phyloP scores from a whole-genome alignment of 2,888 invertebrate genomes.

The Andrena trimmerana region DNA sequence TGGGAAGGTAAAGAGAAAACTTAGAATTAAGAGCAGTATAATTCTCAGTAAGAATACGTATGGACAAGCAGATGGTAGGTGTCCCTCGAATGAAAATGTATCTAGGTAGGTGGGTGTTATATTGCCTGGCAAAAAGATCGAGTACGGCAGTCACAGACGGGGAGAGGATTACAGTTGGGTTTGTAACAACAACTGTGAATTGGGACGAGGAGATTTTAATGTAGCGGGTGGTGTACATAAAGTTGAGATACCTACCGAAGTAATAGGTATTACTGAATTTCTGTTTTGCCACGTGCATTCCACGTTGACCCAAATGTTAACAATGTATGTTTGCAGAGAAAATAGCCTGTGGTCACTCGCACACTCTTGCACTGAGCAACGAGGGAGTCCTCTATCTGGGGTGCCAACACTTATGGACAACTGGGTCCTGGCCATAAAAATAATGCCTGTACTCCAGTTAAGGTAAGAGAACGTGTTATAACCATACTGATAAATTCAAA shows the following conservation, averaged over 20 bases:
- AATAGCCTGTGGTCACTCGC: constrained; percentile 87
- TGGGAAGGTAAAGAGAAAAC: constrained; percentile 85
- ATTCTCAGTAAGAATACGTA: constrained; percentile 67
- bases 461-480: constrained; percentile 84
- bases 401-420: constrained; percentile 88
- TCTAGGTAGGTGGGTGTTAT: constrained; percentile 84
- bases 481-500: background rate
- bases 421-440: constrained; percentile 86
- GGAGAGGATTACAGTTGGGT: constrained; percentile 88
- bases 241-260: constrained; percentile 84
- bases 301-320: background rate
- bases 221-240: constrained; percentile 86
- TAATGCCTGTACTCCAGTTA: constrained; percentile 85
- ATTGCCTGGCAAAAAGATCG: constrained; percentile 85
- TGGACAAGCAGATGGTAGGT: constrained; percentile 87
- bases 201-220: constrained; percentile 87
- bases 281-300: background rate
- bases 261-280: constrained; percentile 78
- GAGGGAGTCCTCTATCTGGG: constrained; percentile 88
- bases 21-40: constrained; percentile 52
- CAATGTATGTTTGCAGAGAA: constrained; percentile 73
- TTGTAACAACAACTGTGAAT: constrained; percentile 87
- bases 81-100: constrained; percentile 84
- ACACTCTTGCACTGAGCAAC: constrained; percentile 87
- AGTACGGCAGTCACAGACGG: constrained; percentile 87